Base-by-base conservation (phyloP, 1,140 invertebrate genomes). In the Chrysoperla carnea region DNA sequence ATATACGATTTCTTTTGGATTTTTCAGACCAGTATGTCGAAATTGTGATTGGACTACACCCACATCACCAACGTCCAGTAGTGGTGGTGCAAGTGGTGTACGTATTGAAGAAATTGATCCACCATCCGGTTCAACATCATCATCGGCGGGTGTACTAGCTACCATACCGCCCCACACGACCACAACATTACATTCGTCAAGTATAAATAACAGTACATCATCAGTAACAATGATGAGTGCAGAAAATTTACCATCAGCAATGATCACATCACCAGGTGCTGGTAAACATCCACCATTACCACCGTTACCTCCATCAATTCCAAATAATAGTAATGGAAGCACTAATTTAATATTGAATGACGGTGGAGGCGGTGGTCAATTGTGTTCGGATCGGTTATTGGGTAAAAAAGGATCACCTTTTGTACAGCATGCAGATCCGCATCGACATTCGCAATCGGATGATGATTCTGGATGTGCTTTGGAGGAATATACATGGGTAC, bases 401-500 rank as follows among this genome's bases (percentile, higher is more conserved):
- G 59, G 59, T 9, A 62, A 70, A 64, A 56, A 66, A 56, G 47
- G 68, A 8, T 56, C 58, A 1, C 58, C 59, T 37, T 49, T 52
- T 1, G 54, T 50, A 8, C 44, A 50, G 5, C 50, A 43, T 4
- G 45, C 66, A 36, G 74, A 87, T 57, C 81, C 81, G 47, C 84
- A 89, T 54, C 64, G 88, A 33, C 87, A 93, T 56, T 91, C 87
- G 4, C 90, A 93, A 53, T 91, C 85, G 37, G 92, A 96, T 62
- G 91, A 96, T 58, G 93, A 97, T 66, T 92, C 86, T 37, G 92
- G 93, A 7, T 97, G 92, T 59, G 90, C 91, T 6, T 68, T 97
- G 37, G 92, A 97, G 57, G 94, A 98, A 59, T 98, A 97, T 64
- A 92, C 90, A 1, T 98, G 93, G 93, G 88, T 96, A 37, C 94